Base-by-base conservation (phyloP, 2,113 vertebrate species). In the Xenopus laevis region DNA sequence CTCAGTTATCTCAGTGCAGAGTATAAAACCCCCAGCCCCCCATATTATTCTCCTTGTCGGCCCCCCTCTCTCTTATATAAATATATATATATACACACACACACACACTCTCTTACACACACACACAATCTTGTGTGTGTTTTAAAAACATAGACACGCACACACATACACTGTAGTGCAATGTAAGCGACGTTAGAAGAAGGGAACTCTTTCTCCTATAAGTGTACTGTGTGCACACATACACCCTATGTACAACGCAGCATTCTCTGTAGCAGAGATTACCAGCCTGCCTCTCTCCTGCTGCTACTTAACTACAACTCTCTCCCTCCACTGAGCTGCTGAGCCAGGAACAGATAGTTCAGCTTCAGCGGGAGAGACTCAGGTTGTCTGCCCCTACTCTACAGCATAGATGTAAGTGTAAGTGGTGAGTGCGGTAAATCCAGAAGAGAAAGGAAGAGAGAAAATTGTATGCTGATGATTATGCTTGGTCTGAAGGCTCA, bases 161-260 rank as follows among this genome's bases (percentile, higher is more conserved):
- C 66, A 75, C 9, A 68, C 59, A 40, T 69, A 75, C 47, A 50
- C 47, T 50, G 47, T 62, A 75, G 73, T 75, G 73, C 73, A 75
- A 75, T 44, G 72, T 68, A 62, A 75, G 72, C 72, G 50, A 58
- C 52, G 47, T 33, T 23, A 61, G 62, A 53, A 23, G n/a, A 62
- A 72, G 53, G 47, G 61, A 13, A 50, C 17, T 65, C 13, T 40
- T 33, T 50, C 61, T 40, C 8, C 18, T 15, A 21, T 40, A 44
- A 17, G 23, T 61, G 60, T 61, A 58, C 27, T n/a, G 59, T 27
- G 20, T 20, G 7, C 62, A 40, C 23, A 13, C 20, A 18, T 45
- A 15, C 16, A 10, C n/a, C 11, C 63, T 46, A 65, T 57, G n/a
- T 69, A 69, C 52, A 69, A 50, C 33, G 27, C 23, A 33, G 52